phyloP scores from a whole-genome alignment of 2,888 invertebrate genomes.

The Celastrina argiolus region DNA sequence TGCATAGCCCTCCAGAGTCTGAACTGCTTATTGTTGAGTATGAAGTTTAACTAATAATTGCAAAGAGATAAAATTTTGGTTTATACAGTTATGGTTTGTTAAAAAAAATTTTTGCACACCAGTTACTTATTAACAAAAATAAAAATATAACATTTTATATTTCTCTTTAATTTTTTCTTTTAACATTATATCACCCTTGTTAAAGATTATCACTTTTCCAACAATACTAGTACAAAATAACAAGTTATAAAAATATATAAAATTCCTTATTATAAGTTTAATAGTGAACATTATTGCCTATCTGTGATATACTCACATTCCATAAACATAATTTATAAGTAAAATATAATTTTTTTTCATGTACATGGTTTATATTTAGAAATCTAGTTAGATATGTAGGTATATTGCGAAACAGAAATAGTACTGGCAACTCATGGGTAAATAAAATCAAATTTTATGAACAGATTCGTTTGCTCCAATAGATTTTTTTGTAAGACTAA shows the following conservation, averaged over 20 bases:
- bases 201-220: not conserved
- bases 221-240: not conserved
- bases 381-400: too few species aligned
- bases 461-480: too few species aligned
- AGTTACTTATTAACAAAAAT: slow-evolving; percentile 11
- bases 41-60: not conserved
- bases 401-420: too few species aligned
- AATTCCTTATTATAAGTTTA: not conserved
- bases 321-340: too few species aligned
- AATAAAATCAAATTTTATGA: too few species aligned
- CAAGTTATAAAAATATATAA: not conserved
- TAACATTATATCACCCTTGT: not conserved
- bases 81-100: not conserved
- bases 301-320: too few species aligned
- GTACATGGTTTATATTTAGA: too few species aligned
- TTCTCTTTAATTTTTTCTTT: too few species aligned
- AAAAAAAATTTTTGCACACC: not conserved
- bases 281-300: too few species aligned
- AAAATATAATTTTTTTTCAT: too few species aligned
- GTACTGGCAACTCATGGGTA: too few species aligned
- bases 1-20: not conserved
- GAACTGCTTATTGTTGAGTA: not conserved
- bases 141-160: slow-evolving; percentile 16
- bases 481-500: too few species aligned
- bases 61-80: not conserved